Evolutionary conservation across 2,113 vertebrate genomes (phyloP), one percentile per base, ranked within the genome.

Genomic region (Ploceus nigricollis): DNA sequence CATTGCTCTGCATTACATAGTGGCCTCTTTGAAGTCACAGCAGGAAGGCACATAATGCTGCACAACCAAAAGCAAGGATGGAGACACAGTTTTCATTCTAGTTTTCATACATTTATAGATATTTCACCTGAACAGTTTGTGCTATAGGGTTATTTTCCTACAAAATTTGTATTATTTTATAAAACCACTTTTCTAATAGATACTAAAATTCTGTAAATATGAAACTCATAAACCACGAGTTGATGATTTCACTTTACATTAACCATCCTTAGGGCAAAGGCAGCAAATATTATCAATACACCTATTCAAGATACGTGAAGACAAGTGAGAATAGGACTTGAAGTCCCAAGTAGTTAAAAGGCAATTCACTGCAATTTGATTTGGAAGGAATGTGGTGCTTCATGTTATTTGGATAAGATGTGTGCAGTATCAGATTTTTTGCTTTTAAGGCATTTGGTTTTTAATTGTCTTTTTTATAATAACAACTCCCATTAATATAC

Each of bases 1-100:
- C 0, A 0, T 47, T 33, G 31, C 73, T 65, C 7, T 80, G 16
- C 0, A 0, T 75, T 82, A 15, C 1, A 0, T 12, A 9, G 20
- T 15, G 15, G 6, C 20, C 33, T 50, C 23, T 30, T 54, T 12
- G 21, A 70, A 68, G n/a, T 66, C 30, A 17, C 8, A 40, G 27
- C 45, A 56, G 31, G 17, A 56, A 4, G 31, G 11, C 11, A 28
- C 0, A 1, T 58, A 44, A 11, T 13, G 5, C 18, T 1, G 0
- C 8, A 6, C 35, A 39, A 12, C 33, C 15, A 18, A 63, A 58
- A 58, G 8, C 9, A 44, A 30, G 6, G 3, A 24, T 33, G 8
- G 28, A 50, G 39, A 39, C 4, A 11, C 8, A 28, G 31, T 77
- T 87, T 81, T 58, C 20, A 17, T 68, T 86, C 18, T 15, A 14